Base-by-base conservation (phyloP, 2,888 invertebrate genomes). In the Laothoe populi region DNA sequence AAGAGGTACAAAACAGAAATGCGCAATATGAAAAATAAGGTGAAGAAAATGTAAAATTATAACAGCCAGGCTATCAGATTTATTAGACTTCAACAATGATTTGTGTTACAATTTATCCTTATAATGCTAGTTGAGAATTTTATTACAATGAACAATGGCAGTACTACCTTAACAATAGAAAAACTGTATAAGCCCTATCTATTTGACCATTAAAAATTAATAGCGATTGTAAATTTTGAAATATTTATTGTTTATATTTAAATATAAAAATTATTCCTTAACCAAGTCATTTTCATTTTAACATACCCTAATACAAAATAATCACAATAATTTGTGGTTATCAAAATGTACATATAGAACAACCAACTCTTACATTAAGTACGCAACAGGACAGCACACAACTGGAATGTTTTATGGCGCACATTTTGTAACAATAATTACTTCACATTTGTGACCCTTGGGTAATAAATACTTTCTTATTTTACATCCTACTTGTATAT, bases 291-390 rank as follows among this genome's bases (percentile, higher is more conserved):
- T 70, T 79, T 82, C 75, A 77, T 77, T 81, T 75, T 73, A 74
- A 74, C 74, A 76, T 72, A 75, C 68, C 72, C 72, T 73, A 79
- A 73, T 79, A 77, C 75, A 78, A 82, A 78, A 82, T 79, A 84
- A 89, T 86, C 85, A 90, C 86, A 88, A 82, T 38, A 38, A 44
- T 8, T 67, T 78, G 68, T 65, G 68, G 71, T 71, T 67, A 81
- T 84, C 92, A 90, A 90, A 89, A 92, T 92, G 78, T 92, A 92
- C 91, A 92, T 84, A 90, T 78, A 81, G 78, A 82, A 81, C 78
- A 79, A 75, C 68, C 74, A 53, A 79, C 74, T 61, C 65, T 72
- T 79, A 82, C 60, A 79, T 89, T 91, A 92, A 91, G 92, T 91
- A 91, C 86, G 86, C 80, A 87, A 84, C 84, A 84, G 73, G 87